A percentile compares a stretch with the other conserved stretches of the same genome.
Evolutionary conservation across 2,113 vertebrate genomes (phyloP).

Genomic region (Chelonoidis abingdonii): DNA sequence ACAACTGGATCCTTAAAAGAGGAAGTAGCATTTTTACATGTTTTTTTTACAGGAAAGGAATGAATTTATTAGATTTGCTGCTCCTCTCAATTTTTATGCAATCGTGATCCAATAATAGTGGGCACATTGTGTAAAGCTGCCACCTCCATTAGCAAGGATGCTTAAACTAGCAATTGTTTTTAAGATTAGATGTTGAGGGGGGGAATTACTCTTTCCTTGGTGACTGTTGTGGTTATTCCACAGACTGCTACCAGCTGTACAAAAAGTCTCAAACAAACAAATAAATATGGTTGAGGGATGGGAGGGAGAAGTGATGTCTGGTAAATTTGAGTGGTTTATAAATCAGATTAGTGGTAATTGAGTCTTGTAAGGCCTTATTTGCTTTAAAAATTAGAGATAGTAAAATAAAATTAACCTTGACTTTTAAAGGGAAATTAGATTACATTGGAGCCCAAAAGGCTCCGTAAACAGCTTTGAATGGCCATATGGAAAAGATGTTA

Average conservation of each 20-base stretch:
- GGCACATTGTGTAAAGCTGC: not conserved
- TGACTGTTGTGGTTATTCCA: not conserved
- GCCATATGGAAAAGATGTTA: constrained; percentile 9
- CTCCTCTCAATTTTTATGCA: not conserved
- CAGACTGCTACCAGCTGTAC: not conserved
- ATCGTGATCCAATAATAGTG: not conserved
- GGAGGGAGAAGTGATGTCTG: not conserved
- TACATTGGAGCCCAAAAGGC: not conserved
- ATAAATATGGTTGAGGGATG: not conserved
- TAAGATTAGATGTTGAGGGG: not conserved
- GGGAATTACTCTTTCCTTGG: not conserved
- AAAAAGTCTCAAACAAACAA: not conserved
- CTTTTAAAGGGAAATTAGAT: not conserved
- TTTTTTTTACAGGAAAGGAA: not conserved
- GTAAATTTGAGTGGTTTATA: not conserved
- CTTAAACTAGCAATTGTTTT: not conserved
- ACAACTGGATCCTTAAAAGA: not conserved
- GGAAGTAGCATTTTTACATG: not conserved
- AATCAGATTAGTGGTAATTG: not conserved
- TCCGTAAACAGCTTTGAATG: not conserved
- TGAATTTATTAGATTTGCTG: not conserved
- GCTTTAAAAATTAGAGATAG: not conserved
- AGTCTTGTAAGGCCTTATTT: not conserved
- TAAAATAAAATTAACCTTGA: constrained; percentile 29
- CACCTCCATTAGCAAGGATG: not conserved